A percentile compares a stretch with the other conserved stretches of the same genome.
These are phyloP conservation scores for Oconnorella tubifera DNA, from an alignment of 2,888 invertebrate species.

Conservation along the genomic window DNA sequence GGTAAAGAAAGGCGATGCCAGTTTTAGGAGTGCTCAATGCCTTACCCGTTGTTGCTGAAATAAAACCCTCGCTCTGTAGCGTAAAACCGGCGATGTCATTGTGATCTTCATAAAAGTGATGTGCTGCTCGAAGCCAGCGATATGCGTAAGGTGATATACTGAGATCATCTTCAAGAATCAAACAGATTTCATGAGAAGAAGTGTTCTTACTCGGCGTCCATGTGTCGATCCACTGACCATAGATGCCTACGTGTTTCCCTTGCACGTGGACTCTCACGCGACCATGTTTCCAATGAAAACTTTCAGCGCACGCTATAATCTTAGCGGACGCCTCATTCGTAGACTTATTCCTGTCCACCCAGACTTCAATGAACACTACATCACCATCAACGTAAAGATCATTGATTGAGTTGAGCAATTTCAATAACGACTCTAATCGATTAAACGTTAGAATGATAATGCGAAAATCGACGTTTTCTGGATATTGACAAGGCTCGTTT, in stretches of 20 bases:
- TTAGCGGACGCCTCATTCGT: no score
- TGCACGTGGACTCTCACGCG: constrained; percentile 27
- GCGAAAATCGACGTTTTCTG: constrained; percentile 29
- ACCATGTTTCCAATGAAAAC: constrained; percentile 16
- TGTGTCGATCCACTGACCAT: constrained; percentile 37
- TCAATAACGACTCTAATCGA: constrained; percentile 28
- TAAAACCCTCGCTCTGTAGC: constrained; percentile 21
- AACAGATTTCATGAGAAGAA: neutral
- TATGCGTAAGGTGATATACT: constrained; percentile 28
- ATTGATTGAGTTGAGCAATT: constrained; percentile 30
- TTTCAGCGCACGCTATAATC: no score
- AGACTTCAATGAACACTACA: constrained; percentile 32
- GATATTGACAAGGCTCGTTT: constrained; percentile 1
- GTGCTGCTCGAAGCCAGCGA: constrained; percentile 26
- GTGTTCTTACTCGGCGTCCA: constrained; percentile 43
- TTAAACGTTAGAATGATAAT: constrained; percentile 35
- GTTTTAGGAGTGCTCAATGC: constrained; percentile 7
- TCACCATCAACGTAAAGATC: constrained; percentile 29
- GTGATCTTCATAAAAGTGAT: constrained; percentile 4
- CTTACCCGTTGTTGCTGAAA: constrained; percentile 35
- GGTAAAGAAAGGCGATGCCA: constrained; percentile 27
- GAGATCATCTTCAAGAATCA: constrained; percentile 45
- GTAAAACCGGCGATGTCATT: constrained; percentile 24
- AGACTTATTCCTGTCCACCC: no score
- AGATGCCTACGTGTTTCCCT: constrained; percentile 27